phyloP scores from a whole-genome alignment of 2,113 vertebrate genomes.

The Synchiropus splendidus region DNA sequence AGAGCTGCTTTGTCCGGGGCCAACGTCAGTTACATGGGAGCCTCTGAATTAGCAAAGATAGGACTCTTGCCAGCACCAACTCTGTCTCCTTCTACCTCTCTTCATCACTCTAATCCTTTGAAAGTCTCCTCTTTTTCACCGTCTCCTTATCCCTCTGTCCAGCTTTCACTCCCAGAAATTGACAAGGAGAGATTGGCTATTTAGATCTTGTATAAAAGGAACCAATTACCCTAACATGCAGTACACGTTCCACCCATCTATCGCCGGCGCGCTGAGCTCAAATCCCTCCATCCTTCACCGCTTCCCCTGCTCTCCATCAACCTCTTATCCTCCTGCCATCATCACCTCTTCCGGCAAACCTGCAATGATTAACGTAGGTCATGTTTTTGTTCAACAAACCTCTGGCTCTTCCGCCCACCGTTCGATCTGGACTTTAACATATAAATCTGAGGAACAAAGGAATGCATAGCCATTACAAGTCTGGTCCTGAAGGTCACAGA shows the following conservation, averaged over 20 bases:
- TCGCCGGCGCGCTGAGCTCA: constrained; percentile 9
- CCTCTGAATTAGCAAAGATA: too few species aligned
- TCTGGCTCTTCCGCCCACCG: constrained; percentile 12
- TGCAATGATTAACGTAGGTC: constrained; percentile 17
- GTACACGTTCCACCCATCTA: constrained; percentile 13
- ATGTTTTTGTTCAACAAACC: constrained; percentile 8
- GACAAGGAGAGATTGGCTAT: constrained; percentile 22
- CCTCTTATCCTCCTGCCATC: constrained; percentile 28
- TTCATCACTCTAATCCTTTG: constrained; percentile 7
- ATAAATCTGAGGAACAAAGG: constrained; percentile 11
- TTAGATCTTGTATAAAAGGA: constrained; percentile 30
- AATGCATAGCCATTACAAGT: constrained; percentile 6
- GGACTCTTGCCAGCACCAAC: constrained; percentile 1
- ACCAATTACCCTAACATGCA: constrained; percentile 35
- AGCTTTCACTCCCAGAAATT: constrained; percentile 19
- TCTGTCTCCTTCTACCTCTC: background rate
- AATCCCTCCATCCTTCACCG: constrained; percentile 21
- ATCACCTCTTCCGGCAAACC: constrained; percentile 12
- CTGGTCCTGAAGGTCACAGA: constrained; percentile 16
- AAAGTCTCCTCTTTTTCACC: constrained; percentile 12
- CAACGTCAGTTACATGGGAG: too few species aligned
- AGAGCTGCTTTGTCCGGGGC: too few species aligned
- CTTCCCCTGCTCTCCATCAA: constrained; percentile 27
- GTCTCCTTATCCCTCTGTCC: constrained; percentile 4
- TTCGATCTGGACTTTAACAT: constrained; percentile 5